Evolutionary conservation across 2,888 invertebrate species (phyloP).

Genomic region (Capitulum mitella): DNA sequence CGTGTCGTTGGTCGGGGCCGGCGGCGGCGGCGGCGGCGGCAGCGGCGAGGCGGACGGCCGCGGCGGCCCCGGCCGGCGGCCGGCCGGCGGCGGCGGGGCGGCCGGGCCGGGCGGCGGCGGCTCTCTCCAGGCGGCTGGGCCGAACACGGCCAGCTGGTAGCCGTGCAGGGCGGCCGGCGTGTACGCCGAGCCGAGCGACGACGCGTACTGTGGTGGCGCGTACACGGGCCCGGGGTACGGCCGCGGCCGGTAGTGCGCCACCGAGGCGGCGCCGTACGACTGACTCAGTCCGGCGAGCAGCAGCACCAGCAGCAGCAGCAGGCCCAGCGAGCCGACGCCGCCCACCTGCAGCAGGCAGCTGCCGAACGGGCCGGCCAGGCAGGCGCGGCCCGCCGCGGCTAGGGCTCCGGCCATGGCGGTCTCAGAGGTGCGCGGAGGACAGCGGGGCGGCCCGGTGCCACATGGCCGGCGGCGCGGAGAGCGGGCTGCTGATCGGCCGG

Average conservation of each 20-base stretch:
- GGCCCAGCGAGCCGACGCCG: not conserved
- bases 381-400: not conserved
- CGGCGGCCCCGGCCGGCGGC: not conserved
- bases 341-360: not conserved
- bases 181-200: not conserved
- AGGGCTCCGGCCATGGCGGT: no score
- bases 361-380: not conserved
- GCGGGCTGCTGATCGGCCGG: not conserved
- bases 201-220: not conserved
- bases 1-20: not conserved
- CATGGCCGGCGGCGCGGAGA: no score
- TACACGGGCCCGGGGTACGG: not conserved
- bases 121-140: not conserved
- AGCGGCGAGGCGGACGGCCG: not conserved
- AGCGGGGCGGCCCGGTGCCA: no score
- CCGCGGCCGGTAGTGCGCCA: not conserved
- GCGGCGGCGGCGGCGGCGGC: not conserved
- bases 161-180: not conserved
- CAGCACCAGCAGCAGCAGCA: conserved; percentile 4
- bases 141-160: conserved; percentile 15
- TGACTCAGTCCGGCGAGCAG: not conserved
- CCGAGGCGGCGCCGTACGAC: not conserved
- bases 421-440: no score
- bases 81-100: not conserved
- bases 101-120: not conserved